phyloP scores from a whole-genome alignment of 2,797 vertebrate genomes.

The Trachurus trachurus region DNA sequence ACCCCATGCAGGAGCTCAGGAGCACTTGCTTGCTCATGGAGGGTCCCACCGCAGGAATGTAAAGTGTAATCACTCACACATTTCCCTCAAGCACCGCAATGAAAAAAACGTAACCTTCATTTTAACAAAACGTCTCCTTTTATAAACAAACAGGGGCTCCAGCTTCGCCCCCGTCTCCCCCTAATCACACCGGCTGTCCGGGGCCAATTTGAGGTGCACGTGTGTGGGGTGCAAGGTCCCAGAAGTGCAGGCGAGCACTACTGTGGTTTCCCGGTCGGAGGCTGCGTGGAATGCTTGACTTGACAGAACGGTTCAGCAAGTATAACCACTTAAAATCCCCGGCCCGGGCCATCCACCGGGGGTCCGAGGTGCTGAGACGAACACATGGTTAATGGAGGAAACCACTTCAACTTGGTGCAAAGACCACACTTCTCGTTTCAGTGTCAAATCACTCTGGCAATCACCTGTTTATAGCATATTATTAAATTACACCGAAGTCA shows the following conservation, averaged over 20 bases:
- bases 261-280: slow-evolving; percentile 76
- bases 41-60: slow-evolving; percentile 75
- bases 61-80: slow-evolving; percentile 73
- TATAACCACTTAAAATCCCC: slow-evolving; percentile 66
- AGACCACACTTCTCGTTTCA: slow-evolving; percentile 28
- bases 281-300: slow-evolving; percentile 74
- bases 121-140: slow-evolving; percentile 72
- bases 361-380: slow-evolving; percentile 56
- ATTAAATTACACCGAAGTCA: neutral
- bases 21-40: slow-evolving; percentile 62
- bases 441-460: slow-evolving; percentile 26
- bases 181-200: slow-evolving; percentile 47
- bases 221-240: slow-evolving; percentile 63
- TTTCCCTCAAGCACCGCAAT: slow-evolving; percentile 56
- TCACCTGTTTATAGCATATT: neutral
- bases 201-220: slow-evolving; percentile 59
- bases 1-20: slow-evolving; percentile 18
- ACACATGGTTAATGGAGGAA: slow-evolving; percentile 44
- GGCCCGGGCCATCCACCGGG: slow-evolving; percentile 14
- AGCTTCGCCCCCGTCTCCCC: slow-evolving; percentile 12
- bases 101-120: slow-evolving; percentile 65
- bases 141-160: slow-evolving; percentile 64
- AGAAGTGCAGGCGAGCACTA: slow-evolving; percentile 54
- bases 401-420: slow-evolving; percentile 11
- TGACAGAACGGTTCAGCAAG: slow-evolving; percentile 66